Base-by-base conservation (phyloP, 2,113 vertebrate species). In the Indicator indicator region DNA sequence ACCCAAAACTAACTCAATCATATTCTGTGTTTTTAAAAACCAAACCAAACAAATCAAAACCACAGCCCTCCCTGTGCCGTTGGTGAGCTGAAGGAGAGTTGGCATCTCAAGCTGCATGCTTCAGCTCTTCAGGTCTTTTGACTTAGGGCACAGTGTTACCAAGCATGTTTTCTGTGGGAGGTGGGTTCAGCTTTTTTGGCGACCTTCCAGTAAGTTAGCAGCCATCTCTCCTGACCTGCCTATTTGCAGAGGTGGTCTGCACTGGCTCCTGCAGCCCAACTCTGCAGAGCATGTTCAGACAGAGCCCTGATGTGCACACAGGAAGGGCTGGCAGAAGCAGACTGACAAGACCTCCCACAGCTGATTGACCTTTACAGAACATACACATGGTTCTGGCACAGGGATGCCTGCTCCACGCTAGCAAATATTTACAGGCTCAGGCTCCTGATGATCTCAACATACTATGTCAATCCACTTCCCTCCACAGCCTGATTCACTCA, bases 291-390 rank as follows among this genome's bases (percentile, higher is more conserved):
- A 0, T 5, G 9, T 32, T 65, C 65, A 60, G 52, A 68, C 76
- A 9, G 48, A 72, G 67, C 36, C 36, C 55, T 55, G 65, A 78
- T 30, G 9, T 71, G 21, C 72, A 20, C 1, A 0, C 5, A 1
- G 73, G 60, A 36, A 65, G 65, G 58, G 71, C 74, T 86, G 71
- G 58, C 80, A 83, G 80, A 21, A 75, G 89, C 88, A 44, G 71
- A 23, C 86, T 93, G 83, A 50, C 91, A 83, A 0, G 90, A 89
- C 78, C 83, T 97, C 93, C 95, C 64, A 11, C 93, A 84, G 80
- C 94, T 85, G 89, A 74, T 21, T 96, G 96, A 95, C 95, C 94
- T 97, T 95, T 93, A 80, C 50, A 84, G 76, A 86, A 79, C 84
- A 50, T 13, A 32, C 91, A 81, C 71, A 2, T 10, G 21, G 38